Conservation (phyloP, 2,113 vertebrate species). For the Polyodon spathula region DNA sequence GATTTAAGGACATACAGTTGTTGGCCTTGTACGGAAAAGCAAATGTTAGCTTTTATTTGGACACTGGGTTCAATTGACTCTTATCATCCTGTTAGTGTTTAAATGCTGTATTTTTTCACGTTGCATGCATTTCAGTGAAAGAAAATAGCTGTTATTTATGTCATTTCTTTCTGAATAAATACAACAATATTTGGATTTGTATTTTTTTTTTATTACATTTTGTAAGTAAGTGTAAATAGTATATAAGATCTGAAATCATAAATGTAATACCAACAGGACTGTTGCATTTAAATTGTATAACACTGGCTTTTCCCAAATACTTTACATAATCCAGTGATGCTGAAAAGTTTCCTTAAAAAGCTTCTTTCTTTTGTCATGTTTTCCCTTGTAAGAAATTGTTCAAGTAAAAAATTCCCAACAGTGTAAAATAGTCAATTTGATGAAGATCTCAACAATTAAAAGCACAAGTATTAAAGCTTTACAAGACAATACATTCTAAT, state of each 20-base stretch:
- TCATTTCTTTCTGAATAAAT: conserved; percentile 14
- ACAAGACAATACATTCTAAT: conserved; percentile 70
- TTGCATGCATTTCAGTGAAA: conserved; percentile 4
- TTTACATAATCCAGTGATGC: conserved; percentile 92
- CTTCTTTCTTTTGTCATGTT: conserved; percentile 67
- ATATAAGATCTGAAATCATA: conserved; percentile 86
- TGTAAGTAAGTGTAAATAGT: conserved; percentile 68
- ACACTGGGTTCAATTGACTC: too few species aligned
- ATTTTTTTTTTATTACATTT: conserved; percentile 82
- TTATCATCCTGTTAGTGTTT: too few species aligned
- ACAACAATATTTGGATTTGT: conserved; percentile 40
- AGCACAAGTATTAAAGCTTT: conserved; percentile 85
- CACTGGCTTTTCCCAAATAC: conserved; percentile 69
- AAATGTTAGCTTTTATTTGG: too few species aligned
- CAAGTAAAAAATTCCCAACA: conserved; percentile 98
- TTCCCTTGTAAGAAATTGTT: conserved; percentile 99
- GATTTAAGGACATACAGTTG: too few species aligned
- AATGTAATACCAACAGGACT: conserved; percentile 81
- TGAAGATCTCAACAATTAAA: conserved; percentile 84
- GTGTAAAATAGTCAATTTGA: conserved; percentile 94
- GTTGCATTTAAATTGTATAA: conserved; percentile 81
- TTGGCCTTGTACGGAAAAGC: too few species aligned
- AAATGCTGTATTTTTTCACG: too few species aligned
- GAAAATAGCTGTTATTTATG: neutral
- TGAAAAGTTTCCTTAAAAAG: conserved; percentile 85